Evolutionary conservation across 2,113 vertebrate species (phyloP).

Genomic region (Propithecus coquereli): DNA sequence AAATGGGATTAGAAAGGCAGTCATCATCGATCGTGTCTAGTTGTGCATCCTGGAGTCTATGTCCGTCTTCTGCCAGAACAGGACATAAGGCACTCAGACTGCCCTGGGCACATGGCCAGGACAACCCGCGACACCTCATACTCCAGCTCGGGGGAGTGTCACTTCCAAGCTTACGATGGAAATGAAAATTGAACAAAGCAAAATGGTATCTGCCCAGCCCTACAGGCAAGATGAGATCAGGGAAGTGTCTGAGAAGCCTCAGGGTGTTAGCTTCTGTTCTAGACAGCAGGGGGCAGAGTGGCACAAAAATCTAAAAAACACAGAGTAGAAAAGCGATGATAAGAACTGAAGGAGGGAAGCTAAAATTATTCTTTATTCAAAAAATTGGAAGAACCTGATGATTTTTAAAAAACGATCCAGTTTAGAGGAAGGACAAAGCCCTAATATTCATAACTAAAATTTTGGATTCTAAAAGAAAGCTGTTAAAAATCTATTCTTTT

Average conservation of each 20-base stretch:
- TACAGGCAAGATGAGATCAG: background rate
- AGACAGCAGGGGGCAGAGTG: background rate
- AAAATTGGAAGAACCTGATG: background rate
- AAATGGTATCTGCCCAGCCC: background rate
- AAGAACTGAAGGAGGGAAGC: background rate
- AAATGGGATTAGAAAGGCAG: background rate
- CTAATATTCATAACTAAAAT: background rate
- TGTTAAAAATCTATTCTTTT: background rate
- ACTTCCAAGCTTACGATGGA: background rate
- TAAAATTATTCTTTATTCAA: background rate
- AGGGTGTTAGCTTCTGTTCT: background rate
- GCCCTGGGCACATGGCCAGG: background rate
- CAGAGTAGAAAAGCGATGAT: background rate
- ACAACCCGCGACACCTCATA: background rate
- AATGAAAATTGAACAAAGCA: background rate
- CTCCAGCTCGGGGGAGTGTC: background rate
- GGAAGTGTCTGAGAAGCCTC: background rate
- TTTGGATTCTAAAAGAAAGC: background rate
- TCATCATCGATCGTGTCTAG: background rate
- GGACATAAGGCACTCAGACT: background rate
- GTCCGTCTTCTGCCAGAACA: background rate
- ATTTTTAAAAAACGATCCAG: background rate
- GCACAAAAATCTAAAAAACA: background rate
- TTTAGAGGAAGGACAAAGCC: background rate
- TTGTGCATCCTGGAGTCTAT: background rate